A percentile compares a stretch with the other conserved stretches of the same genome.
phyloP scores from a whole-genome alignment of 2,797 vertebrate genomes.

The Anolis apletophallus region DNA sequence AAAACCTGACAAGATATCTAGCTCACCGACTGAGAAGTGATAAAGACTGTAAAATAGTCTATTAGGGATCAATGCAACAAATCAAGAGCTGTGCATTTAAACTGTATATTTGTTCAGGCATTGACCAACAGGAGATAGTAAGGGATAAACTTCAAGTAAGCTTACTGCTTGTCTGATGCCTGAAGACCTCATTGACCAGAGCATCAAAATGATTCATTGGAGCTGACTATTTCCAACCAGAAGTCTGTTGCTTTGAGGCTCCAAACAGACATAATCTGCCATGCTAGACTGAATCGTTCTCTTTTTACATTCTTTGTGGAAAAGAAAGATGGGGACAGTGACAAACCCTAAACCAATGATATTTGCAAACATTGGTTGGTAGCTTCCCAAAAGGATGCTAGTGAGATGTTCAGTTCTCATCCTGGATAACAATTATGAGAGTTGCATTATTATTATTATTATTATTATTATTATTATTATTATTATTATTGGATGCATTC shows the following conservation, averaged over 20 bases:
- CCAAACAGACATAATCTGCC: background rate
- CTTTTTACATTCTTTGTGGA: background rate
- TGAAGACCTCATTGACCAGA: constrained; percentile 12
- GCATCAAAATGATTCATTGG: constrained; percentile 9
- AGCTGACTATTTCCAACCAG: background rate
- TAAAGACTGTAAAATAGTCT: constrained; percentile 15
- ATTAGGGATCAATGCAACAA: constrained; percentile 45
- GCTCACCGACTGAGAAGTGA: constrained; percentile 17
- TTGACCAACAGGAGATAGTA: constrained; percentile 37
- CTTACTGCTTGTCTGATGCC: background rate
- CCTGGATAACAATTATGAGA: background rate
- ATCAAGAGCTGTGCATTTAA: constrained; percentile 49
- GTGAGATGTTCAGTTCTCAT: background rate
- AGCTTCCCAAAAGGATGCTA: background rate
- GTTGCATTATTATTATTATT: background rate
- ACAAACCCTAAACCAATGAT: background rate
- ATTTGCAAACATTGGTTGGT: background rate
- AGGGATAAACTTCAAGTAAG: constrained; percentile 14
- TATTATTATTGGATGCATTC: too few relatives aligned
- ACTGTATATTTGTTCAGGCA: constrained; percentile 51
- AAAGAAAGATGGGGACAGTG: background rate
- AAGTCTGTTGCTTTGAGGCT: background rate
- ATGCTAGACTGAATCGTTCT: background rate
- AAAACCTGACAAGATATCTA: constrained; percentile 23
- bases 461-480: too few relatives aligned